Conservation (phyloP, 2,113 vertebrate species). For the Haliaeetus leucogaster region DNA sequence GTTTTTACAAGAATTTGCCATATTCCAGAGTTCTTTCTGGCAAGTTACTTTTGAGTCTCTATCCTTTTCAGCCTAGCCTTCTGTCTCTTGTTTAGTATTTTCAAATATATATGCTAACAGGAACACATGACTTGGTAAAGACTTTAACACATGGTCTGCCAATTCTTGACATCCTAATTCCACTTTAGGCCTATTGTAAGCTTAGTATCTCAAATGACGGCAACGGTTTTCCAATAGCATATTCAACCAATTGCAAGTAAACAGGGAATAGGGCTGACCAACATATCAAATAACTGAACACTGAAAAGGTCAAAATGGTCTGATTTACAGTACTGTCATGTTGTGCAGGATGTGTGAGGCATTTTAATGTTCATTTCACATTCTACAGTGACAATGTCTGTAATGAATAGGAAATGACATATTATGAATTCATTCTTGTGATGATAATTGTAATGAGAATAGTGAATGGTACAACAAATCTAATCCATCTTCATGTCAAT, state of each 20-base stretch:
- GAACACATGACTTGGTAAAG: neutral
- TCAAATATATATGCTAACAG: neutral
- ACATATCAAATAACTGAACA: neutral
- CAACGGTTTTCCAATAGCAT: neutral
- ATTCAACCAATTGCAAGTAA: neutral
- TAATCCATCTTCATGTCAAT: conserved; percentile 57
- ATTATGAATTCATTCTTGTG: conserved; percentile 62
- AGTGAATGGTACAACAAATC: conserved; percentile 59
- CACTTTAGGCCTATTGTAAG: neutral
- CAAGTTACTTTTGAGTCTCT: neutral
- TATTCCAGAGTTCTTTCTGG: neutral
- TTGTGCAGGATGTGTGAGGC: neutral
- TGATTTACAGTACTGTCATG: neutral
- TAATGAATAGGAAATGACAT: conserved; percentile 64
- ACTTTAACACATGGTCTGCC: neutral
- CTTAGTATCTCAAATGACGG: neutral
- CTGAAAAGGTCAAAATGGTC: neutral
- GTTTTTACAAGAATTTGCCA: neutral
- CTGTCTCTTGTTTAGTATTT: neutral
- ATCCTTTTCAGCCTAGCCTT: neutral
- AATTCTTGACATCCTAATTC: neutral
- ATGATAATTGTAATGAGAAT: conserved; percentile 63
- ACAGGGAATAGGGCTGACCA: neutral
- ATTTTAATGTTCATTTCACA: conserved; percentile 11
- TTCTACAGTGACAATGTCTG: conserved; percentile 24